Percentiles rank a stretch among this genome's conserved stretches.
These are phyloP conservation scores for Berghia stephanieae DNA, from an alignment of 1,140 invertebrate genomes.

Conservation along the genomic window DNA sequence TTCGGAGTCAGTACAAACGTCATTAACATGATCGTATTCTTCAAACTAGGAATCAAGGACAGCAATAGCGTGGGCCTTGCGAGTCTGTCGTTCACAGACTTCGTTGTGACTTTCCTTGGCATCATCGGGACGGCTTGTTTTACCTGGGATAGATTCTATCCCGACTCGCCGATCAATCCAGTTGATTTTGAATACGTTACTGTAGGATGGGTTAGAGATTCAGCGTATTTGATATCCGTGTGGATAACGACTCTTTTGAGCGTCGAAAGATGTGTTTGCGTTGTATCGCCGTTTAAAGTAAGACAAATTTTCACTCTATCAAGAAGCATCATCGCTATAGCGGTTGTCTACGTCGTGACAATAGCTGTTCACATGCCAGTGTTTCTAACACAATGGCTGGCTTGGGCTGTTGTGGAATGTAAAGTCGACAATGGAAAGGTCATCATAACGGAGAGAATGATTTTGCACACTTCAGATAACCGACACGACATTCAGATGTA, in stretches of 20 bases:
- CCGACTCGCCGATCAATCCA: neutral
- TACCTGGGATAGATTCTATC: neutral
- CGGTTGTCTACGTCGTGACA: neutral
- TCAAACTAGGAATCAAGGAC: slow-evolving; percentile 7
- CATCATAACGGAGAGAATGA: no score
- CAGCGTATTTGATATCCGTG: neutral
- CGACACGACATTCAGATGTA: no score
- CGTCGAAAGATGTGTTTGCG: no score
- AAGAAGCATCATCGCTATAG: neutral
- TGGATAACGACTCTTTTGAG: neutral
- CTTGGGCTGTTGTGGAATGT: neutral
- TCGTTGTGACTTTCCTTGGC: neutral
- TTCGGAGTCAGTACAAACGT: neutral
- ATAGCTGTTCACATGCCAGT: neutral
- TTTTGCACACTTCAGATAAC: no score
- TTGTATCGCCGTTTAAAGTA: slow-evolving; percentile 8
- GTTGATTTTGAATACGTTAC: neutral
- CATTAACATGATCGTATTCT: neutral
- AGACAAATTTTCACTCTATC: neutral
- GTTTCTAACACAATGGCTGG: neutral
- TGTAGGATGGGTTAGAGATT: neutral
- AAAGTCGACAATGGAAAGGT: neutral
- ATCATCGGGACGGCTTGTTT: neutral
- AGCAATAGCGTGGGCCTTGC: neutral
- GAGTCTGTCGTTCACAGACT: neutral